Conservation (phyloP, 2,888 invertebrate genomes). For the Lymantria monacha region DNA sequence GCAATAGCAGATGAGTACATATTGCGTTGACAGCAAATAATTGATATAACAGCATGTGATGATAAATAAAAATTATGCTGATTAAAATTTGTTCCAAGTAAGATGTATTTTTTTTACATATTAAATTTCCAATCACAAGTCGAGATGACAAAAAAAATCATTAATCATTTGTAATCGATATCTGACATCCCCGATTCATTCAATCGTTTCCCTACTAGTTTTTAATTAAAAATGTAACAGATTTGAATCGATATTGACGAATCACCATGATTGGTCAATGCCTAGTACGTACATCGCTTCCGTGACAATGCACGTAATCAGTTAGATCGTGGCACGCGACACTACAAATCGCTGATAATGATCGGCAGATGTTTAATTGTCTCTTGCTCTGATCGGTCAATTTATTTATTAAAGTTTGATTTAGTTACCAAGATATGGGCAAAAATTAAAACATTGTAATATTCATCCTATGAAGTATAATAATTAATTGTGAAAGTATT, state of each 20-base stretch:
- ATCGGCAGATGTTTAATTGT: constrained; percentile 61
- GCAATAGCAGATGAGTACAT: too few species aligned
- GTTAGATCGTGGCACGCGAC: constrained; percentile 56
- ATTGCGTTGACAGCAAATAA: too few species aligned
- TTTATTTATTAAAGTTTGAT: constrained; percentile 15
- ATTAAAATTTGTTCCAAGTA: too few species aligned
- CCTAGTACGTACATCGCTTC: constrained; percentile 34
- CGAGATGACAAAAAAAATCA: constrained; percentile 37
- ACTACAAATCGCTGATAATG: constrained; percentile 57
- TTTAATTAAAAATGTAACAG: constrained; percentile 66
- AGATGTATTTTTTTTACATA: too few species aligned
- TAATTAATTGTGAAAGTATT: too few species aligned
- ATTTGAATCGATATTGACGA: constrained; percentile 62
- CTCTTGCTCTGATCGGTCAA: constrained; percentile 8
- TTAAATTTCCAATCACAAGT: neutral
- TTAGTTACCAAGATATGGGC: neutral
- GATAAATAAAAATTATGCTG: too few species aligned
- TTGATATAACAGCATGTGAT: too few species aligned
- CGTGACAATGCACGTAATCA: constrained; percentile 61
- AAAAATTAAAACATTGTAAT: too few species aligned
- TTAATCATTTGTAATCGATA: constrained; percentile 57
- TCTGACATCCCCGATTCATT: constrained; percentile 46
- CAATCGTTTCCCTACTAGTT: constrained; percentile 35
- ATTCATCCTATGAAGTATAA: too few species aligned
- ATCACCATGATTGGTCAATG: constrained; percentile 57